A percentile compares a stretch with the other conserved stretches of the same genome.
Conservation (phyloP, 2,888 invertebrate species). For the Tenthredo distinguenda region DNA sequence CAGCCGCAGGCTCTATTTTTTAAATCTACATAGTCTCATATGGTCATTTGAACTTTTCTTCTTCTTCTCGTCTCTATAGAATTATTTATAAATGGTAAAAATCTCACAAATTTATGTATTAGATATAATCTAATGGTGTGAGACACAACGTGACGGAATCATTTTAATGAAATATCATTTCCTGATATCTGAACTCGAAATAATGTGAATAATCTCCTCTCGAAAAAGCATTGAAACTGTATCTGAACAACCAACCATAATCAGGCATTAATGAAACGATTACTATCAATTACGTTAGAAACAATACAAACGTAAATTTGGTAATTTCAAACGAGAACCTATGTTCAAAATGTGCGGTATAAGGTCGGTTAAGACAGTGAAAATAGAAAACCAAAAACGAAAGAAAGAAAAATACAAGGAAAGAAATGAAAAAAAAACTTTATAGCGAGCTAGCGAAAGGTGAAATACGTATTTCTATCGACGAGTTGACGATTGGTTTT, state of each 20-base stretch:
- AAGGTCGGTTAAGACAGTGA: background rate
- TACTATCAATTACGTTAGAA: background rate
- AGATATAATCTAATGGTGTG: background rate
- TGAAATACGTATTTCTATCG: conserved; percentile 21
- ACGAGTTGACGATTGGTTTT: background rate
- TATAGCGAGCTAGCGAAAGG: conserved; percentile 40
- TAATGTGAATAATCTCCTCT: conserved; percentile 28
- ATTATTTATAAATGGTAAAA: background rate
- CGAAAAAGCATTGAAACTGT: conserved; percentile 6
- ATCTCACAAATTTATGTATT: background rate
- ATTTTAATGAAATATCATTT: background rate
- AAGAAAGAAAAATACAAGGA: background rate
- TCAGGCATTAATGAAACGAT: conserved; percentile 17
- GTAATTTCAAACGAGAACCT: background rate
- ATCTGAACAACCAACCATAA: conserved; percentile 32
- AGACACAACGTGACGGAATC: conserved; percentile 21
- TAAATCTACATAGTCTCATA: background rate
- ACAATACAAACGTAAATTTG: background rate
- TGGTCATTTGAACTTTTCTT: background rate
- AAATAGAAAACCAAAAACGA: background rate
- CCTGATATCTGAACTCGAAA: conserved; percentile 9
- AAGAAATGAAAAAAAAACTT: background rate
- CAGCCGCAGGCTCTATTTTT: conserved; percentile 46
- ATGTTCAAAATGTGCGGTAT: conserved; percentile 13
- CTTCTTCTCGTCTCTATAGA: background rate